phyloP scores from a whole-genome alignment of 2,113 vertebrate species.

The Vulpes ferrilata region DNA sequence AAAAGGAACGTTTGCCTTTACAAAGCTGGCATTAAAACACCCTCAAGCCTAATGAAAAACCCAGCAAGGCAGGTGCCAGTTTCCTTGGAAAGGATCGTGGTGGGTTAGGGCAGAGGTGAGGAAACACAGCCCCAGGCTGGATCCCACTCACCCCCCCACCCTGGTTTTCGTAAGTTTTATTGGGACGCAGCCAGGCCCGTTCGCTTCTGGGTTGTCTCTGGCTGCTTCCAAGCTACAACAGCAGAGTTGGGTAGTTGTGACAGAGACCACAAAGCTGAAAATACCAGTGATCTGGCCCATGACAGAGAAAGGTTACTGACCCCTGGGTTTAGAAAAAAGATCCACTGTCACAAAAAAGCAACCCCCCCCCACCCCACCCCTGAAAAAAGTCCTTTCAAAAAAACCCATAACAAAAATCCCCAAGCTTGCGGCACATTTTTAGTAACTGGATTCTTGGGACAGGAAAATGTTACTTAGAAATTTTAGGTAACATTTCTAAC shows the following conservation, averaged over 20 bases:
- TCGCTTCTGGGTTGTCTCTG: not conserved
- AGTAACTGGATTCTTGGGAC: constrained; percentile 52
- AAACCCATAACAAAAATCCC: not conserved
- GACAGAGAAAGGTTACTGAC: not conserved
- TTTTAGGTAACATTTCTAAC: constrained; percentile 56
- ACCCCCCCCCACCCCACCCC: not conserved
- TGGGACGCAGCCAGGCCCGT: not conserved
- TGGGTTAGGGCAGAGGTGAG: not conserved
- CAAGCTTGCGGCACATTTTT: constrained; percentile 20
- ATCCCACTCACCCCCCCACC: not conserved
- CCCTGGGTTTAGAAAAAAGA: constrained; percentile 11
- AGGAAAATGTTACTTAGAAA: constrained; percentile 58
- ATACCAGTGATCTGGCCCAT: not conserved
- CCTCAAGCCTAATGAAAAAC: not conserved
- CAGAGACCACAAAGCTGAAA: not conserved
- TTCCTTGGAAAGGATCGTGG: not conserved
- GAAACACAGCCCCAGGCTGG: not conserved
- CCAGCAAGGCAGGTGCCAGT: not conserved
- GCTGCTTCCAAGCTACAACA: not conserved
- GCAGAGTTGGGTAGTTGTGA: not conserved
- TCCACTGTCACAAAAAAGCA: not conserved
- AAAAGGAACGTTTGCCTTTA: not conserved
- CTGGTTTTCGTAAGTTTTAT: not conserved
- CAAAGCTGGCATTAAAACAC: not conserved
- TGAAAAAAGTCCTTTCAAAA: not conserved